Evolutionary conservation across 2,797 vertebrate species (phyloP).

Genomic region (Benthosema pterotum): DNA sequence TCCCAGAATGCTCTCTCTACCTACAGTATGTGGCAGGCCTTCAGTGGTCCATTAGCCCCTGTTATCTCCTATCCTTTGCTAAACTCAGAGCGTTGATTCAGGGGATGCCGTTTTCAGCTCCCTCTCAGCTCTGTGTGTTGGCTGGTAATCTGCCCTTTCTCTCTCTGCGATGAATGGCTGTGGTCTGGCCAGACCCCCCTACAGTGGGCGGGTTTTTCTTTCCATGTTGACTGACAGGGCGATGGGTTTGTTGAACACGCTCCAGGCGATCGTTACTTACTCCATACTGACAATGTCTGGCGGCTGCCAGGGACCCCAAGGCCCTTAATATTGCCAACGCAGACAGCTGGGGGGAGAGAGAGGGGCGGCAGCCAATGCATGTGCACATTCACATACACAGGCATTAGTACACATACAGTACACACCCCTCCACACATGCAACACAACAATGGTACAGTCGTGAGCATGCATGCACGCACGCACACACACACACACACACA

Average conservation of each 20-base stretch:
- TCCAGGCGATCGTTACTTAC: slow-evolving; percentile 68
- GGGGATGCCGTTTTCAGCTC: slow-evolving; percentile 55
- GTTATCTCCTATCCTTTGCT: slow-evolving; percentile 56
- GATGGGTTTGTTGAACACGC: slow-evolving; percentile 59
- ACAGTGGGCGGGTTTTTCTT: slow-evolving; percentile 55
- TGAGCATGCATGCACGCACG: not conserved
- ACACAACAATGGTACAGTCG: slow-evolving; percentile 3
- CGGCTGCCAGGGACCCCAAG: slow-evolving; percentile 32
- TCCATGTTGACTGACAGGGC: slow-evolving; percentile 40
- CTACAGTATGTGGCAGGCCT: slow-evolving; percentile 8
- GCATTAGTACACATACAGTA: no score
- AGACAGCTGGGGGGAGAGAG: slow-evolving; percentile 68
- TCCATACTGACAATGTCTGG: slow-evolving; percentile 47
- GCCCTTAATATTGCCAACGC: slow-evolving; percentile 31
- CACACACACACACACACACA: not conserved
- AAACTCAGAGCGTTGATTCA: slow-evolving; percentile 57
- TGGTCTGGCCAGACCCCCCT: slow-evolving; percentile 47
- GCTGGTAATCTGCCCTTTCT: slow-evolving; percentile 37
- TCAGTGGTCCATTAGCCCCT: slow-evolving; percentile 66
- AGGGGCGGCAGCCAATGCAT: not conserved
- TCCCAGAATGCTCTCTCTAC: no score
- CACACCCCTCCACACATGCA: no score
- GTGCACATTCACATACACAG: not conserved
- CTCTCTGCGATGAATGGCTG: slow-evolving; percentile 59
- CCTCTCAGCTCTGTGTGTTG: slow-evolving; percentile 55